phyloP scores from a whole-genome alignment of 2,888 invertebrate genomes.

The Gerris lacustris region DNA sequence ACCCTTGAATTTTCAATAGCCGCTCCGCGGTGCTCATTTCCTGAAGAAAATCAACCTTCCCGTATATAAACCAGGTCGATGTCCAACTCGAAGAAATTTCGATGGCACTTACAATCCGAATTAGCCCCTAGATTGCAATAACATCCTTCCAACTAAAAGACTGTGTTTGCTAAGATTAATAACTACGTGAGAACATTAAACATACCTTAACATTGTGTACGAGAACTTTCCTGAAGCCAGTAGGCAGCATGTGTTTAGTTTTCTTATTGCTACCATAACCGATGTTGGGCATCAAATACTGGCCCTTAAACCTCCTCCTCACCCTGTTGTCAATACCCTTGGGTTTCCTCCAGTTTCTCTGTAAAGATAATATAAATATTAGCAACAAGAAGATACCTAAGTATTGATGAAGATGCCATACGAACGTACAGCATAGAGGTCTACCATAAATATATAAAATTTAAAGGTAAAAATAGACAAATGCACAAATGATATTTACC shows the following conservation, averaged over 20 bases:
- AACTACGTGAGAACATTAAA: slow-evolving; percentile 16
- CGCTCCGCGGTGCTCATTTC: too few species aligned
- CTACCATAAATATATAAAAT: background rate
- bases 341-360: slow-evolving; percentile 98
- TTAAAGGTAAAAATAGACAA: background rate
- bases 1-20: too few species aligned
- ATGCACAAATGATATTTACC: slow-evolving; percentile 42
- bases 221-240: slow-evolving; percentile 92
- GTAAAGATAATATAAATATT: slow-evolving; percentile 31
- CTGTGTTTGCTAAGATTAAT: too few species aligned
- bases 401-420: background rate
- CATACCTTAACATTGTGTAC: slow-evolving; percentile 72
- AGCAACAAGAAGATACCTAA: background rate
- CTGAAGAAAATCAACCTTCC: too few species aligned
- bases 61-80: too few species aligned
- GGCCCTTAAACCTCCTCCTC: slow-evolving; percentile 96
- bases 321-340: slow-evolving; percentile 99
- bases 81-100: too few species aligned
- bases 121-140: too few species aligned
- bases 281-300: slow-evolving; percentile 96
- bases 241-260: slow-evolving; percentile 93
- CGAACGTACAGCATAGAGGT: background rate
- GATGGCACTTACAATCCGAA: too few species aligned
- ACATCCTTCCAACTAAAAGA: too few species aligned
- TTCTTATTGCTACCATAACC: slow-evolving; percentile 95